Conservation (phyloP, 2,797 vertebrate species). For the Cyprinodon diabolis region DNA sequence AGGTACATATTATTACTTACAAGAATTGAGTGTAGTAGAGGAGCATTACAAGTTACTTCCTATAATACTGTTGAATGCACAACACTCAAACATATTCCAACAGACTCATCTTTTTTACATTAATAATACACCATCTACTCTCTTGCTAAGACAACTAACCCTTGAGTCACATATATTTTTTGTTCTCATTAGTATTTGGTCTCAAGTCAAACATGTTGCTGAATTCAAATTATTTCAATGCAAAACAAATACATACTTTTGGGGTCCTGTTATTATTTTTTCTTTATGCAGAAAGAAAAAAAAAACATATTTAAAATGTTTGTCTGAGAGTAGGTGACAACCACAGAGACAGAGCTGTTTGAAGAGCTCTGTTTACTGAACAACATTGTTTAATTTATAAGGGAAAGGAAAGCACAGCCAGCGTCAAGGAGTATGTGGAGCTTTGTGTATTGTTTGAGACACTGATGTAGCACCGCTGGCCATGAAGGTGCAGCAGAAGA, state of each 20-base stretch:
- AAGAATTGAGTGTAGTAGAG: constrained; percentile 36
- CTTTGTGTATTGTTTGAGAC: constrained; percentile 39
- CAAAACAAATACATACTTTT: neutral
- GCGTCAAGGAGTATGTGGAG: constrained; percentile 42
- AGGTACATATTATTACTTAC: neutral
- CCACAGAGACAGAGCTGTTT: constrained; percentile 28
- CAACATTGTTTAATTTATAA: constrained; percentile 42
- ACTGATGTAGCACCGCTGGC: constrained; percentile 60
- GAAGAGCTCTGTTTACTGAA: constrained; percentile 47
- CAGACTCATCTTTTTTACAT: constrained; percentile 31
- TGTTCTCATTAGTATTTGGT: constrained; percentile 5
- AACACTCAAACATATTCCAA: constrained; percentile 33
- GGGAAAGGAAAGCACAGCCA: constrained; percentile 33
- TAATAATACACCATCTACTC: constrained; percentile 42
- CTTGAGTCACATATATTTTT: neutral
- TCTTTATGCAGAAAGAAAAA: neutral
- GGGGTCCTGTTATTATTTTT: neutral
- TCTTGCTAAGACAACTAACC: constrained; percentile 39
- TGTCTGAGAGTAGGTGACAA: constrained; percentile 21
- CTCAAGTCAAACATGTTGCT: neutral
- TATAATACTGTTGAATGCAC: constrained; percentile 29
- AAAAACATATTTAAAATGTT: constrained; percentile 18
- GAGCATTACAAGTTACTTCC: constrained; percentile 46
- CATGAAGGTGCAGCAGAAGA: constrained; percentile 28
- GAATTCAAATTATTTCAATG: neutral